Base-by-base conservation (phyloP, 2,797 vertebrate genomes). In the Xiphorhynchus erythropygius region DNA sequence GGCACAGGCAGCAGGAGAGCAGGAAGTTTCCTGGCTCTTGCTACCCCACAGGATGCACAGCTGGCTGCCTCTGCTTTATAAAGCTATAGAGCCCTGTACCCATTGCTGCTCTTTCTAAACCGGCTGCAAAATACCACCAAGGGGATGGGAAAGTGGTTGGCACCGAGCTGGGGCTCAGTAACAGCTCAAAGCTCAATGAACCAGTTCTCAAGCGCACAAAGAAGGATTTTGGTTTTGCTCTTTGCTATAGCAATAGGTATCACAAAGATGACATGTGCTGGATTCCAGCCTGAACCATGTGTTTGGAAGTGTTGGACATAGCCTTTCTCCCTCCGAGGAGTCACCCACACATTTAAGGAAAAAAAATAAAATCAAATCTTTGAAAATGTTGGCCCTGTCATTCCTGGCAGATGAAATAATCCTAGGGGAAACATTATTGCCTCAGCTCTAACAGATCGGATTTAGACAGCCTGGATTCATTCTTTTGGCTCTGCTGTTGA, bases 401-500 rank as follows among this genome's bases (percentile, higher is more conserved):
- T 53, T 56, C 37, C 46, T 47, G 52, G 46, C 69, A 95, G 81
- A 94, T 35, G 37, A 93, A 95, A 83, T 80, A 89, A 96, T 87
- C 94, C 75, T 28, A 11, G 13, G 71, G 84, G 81, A 85, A 94
- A 57, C 55, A 62, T 87, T 21, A 87, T 18, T 86, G 88, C 64
- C 71, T 83, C 27, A 1, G 76, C 89, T 94, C 60, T n/a, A 93
- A n/a, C 33, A 14, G 89, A 95, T 78, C 3, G 1, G 89, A 91
- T 91, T 84, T 69, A 73, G 82, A 32, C 55, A 39, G 91, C 50
- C 17, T 0, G 42, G 76, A 93, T 84, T 90, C 94, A 86, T 92
- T 86, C 91, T 79, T 94, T 52, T 70, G 83, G 93, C 92, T 86
- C 67, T 82, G 90, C 83, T 96, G 90, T 78, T 95, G 96, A 96